These are phyloP conservation scores for Oostethus manadensis DNA, from an alignment of 2,113 vertebrate species.

Conservation along the genomic window DNA sequence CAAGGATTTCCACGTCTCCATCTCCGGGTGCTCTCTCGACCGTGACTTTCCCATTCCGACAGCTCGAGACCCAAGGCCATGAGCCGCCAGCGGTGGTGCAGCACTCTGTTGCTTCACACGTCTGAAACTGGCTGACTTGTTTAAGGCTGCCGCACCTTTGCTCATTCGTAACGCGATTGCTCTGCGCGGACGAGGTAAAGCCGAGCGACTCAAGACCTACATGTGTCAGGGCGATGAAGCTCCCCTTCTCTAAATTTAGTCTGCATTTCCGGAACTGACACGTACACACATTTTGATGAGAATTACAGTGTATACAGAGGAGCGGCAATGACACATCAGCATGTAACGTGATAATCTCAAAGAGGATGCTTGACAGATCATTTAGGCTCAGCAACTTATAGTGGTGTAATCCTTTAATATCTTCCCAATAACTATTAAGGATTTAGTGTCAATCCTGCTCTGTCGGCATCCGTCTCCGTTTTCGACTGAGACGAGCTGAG, in stretches of 20 bases:
- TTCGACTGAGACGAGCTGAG: conserved; percentile 44
- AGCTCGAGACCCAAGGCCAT: conserved; percentile 59
- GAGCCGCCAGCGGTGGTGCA: conserved; percentile 53
- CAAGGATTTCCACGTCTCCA: conserved; percentile 53
- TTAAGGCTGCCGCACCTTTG: conserved; percentile 64
- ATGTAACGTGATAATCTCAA: conserved; percentile 55
- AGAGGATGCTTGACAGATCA: conserved; percentile 53
- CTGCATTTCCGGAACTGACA: conserved; percentile 43
- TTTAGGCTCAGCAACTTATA: conserved; percentile 37
- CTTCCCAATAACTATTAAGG: conserved; percentile 66
- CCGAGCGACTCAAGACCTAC: conserved; percentile 60
- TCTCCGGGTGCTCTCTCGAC: conserved; percentile 64
- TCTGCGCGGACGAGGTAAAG: conserved; percentile 35
- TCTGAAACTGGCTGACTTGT: conserved; percentile 66
- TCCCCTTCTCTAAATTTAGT: conserved; percentile 35
- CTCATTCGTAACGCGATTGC: conserved; percentile 46
- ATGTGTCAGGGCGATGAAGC: conserved; percentile 65
- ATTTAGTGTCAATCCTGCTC: conserved; percentile 55
- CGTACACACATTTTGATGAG: conserved; percentile 49
- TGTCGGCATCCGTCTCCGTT: conserved; percentile 43
- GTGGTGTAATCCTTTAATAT: conserved; percentile 65
- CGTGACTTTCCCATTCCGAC: conserved; percentile 70
- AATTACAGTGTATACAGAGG: conserved; percentile 37
- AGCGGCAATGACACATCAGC: conserved; percentile 41
- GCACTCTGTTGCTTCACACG: conserved; percentile 67